phyloP scores from a whole-genome alignment of 2,797 vertebrate species.

The Enteromius treurensis region DNA sequence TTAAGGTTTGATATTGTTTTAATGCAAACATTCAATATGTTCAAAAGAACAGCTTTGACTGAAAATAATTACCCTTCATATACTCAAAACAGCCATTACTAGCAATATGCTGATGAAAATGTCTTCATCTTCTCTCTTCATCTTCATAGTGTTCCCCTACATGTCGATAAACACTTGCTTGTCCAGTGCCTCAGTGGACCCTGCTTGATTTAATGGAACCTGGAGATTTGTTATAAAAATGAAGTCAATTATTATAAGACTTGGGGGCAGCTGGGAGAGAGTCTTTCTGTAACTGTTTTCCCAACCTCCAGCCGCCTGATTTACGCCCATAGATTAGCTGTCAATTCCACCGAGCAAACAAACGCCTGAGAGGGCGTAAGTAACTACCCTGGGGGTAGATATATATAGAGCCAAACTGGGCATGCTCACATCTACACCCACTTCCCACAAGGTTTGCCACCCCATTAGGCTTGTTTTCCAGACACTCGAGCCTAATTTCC shows the following conservation, averaged over 20 bases:
- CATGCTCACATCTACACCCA: background rate
- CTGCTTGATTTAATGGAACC: conserved; percentile 16
- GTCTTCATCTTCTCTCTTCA: background rate
- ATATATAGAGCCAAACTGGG: background rate
- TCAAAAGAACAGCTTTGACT: background rate
- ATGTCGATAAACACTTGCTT: conserved; percentile 10
- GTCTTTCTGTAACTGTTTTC: conserved; percentile 48
- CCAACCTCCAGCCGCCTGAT: conserved; percentile 59
- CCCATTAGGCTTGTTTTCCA: conserved; percentile 39
- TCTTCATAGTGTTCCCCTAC: background rate
- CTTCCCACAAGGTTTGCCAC: conserved; percentile 24
- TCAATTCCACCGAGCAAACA: conserved; percentile 59
- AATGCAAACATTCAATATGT: background rate
- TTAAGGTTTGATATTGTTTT: background rate
- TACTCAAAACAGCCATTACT: background rate
- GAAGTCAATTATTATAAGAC: conserved; percentile 3
- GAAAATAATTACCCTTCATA: background rate
- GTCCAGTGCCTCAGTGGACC: background rate
- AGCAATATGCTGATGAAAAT: background rate
- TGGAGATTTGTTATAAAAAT: conserved; percentile 19
- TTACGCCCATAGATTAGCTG: conserved; percentile 68
- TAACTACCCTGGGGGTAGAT: conserved; percentile 4
- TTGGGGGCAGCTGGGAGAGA: conserved; percentile 1
- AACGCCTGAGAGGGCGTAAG: conserved; percentile 30
- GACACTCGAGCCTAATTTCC: conserved; percentile 28